phyloP scores from a whole-genome alignment of 2,113 vertebrate species.

The Rhinolophus ferrumequinum region DNA sequence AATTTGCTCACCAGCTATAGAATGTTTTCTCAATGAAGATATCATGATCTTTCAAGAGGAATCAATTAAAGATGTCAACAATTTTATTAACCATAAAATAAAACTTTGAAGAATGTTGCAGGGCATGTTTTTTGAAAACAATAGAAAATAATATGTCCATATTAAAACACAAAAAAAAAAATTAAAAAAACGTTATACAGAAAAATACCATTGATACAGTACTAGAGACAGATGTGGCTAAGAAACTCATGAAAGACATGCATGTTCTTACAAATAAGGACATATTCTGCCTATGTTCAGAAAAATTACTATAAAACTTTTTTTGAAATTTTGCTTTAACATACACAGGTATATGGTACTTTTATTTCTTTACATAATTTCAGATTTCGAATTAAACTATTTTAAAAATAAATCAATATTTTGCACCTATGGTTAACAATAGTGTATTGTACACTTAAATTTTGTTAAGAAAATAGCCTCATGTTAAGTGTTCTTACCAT shows the following conservation, averaged over 20 bases:
- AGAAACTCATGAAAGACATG: neutral
- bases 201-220: neutral
- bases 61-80: neutral
- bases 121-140: neutral
- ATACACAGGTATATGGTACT: neutral
- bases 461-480: neutral
- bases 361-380: neutral
- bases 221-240: neutral
- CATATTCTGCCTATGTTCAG: neutral
- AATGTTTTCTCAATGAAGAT: neutral
- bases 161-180: neutral
- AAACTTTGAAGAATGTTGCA: neutral
- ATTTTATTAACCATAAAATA: neutral
- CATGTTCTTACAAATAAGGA: neutral
- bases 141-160: neutral
- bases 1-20: neutral
- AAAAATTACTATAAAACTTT: neutral
- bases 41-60: neutral
- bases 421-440: neutral
- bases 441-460: neutral
- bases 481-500: neutral
- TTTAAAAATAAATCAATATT: neutral
- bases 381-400: neutral
- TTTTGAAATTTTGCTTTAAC: neutral
- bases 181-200: neutral